Evolutionary conservation across 2,888 invertebrate species (phyloP).

Genomic region (Heliconius erato): DNA sequence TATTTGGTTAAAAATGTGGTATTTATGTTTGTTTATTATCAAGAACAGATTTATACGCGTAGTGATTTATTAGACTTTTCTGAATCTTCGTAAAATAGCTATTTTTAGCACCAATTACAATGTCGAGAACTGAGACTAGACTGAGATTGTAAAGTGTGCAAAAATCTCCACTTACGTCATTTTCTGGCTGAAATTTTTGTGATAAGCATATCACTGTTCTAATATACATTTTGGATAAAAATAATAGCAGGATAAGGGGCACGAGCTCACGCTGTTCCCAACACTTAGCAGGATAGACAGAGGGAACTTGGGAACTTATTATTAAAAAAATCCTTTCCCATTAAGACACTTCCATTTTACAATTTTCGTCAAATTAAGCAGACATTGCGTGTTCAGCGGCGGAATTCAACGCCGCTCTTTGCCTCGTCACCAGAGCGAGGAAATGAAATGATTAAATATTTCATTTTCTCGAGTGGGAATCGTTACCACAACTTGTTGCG

Average conservation of each 20-base stretch:
- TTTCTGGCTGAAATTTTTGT: slow-evolving; percentile 44
- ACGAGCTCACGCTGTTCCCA: background rate
- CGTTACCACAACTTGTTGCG: too few relatives aligned
- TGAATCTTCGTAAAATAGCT: background rate
- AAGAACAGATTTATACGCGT: too few relatives aligned
- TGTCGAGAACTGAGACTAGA: slow-evolving; percentile 50
- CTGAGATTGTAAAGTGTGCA: slow-evolving; percentile 71
- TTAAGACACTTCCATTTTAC: background rate
- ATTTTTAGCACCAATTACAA: slow-evolving; percentile 36
- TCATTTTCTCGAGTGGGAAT: too few relatives aligned
- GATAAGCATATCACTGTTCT: background rate
- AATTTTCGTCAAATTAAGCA: background rate
- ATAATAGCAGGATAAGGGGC: background rate
- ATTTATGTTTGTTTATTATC: too few relatives aligned
- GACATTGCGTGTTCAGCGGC: background rate
- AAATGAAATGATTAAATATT: too few relatives aligned
- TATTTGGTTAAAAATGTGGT: too few relatives aligned
- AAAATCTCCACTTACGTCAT: slow-evolving; percentile 76
- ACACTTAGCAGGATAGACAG: background rate
- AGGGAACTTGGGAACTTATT: background rate
- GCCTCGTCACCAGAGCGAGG: too few relatives aligned
- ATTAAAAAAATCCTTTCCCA: background rate
- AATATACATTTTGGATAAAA: background rate
- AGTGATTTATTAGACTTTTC: background rate
- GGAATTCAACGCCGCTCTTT: background rate